Base-by-base conservation (phyloP, 1,140 invertebrate genomes). In the Aphaenogaster ashmeadi region DNA sequence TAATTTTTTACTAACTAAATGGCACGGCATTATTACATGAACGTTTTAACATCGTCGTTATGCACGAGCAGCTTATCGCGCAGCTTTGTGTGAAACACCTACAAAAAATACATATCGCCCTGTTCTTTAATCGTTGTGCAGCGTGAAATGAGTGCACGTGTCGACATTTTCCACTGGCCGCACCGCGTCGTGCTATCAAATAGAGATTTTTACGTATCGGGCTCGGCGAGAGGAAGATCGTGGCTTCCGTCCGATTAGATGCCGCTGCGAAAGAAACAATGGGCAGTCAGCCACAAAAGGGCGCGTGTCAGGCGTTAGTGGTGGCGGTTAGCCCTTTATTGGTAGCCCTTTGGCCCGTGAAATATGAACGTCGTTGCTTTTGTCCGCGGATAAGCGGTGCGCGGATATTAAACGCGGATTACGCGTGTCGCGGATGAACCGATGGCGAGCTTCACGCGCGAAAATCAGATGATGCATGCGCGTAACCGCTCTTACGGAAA, bases 281-380 rank as follows among this genome's bases (percentile, higher is more conserved):
- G 56, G 87, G 54, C 15, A 75, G 11, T 27, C 64, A 36, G 5
- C 50, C 27, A 78, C 50, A 87, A 84, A 91, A 91, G 80, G 78
- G n/a, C 90, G 90, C 87, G 87, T 91, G 90, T 87, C 90, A 58
- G 69, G 87, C 89, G 81, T 88, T 88, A 86, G 77, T 64, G 77
- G 77, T 13, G 50, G 58, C 74, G 84, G 90, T 91, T 91, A 89
- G 90, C 90, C 87, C 90, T 91, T 89, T 91, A 91, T 89, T 81
- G 89, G 66, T 64, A 33, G 54, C 56, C 89, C 78, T 85, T 36
- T 62, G 78, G 89, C 54, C 84, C 87, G 84, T 91, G 87, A 91
- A 91, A 91, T 91, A 91, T 91, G 89, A 62, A 86, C 66, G 72
- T 41, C 69, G 89, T 72, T 18, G n/a, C 62, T 21, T 88, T 91